Base-by-base conservation (phyloP, 2,113 vertebrate genomes). In the Osmerus eperlanus region DNA sequence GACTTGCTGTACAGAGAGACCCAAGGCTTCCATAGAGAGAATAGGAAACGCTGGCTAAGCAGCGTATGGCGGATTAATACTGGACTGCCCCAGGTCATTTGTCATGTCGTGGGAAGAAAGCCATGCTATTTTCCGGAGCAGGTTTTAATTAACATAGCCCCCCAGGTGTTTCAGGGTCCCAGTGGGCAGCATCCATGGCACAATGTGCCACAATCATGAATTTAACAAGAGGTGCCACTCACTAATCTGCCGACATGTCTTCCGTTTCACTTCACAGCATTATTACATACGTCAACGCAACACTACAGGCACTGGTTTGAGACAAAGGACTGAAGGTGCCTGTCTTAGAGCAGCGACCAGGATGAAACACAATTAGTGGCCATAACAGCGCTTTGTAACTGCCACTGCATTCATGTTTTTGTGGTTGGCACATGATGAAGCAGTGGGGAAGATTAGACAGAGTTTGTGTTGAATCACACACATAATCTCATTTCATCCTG, bases 121-220 rank as follows among this genome's bases (percentile, higher is more conserved):
- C 51, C 32, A 51, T 62, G 19, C 78, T 76, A 62, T 79, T 87
- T 86, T 84, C 73, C 59, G 65, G 72, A 75, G 76, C 18, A 64
- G 76, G 70, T 83, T 89, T 91, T 90, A 89, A 90, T 90, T 86
- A 90, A 84, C 81, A 65, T 15, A 70, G 65, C 83, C 73, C 79
- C 62, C 32, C 69, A 64, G 52, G 81, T 72, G 63, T 76, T 68
- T 67, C 68, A 70, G 63, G 77, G 73, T 81, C 79, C 85, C 29
- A 67, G 75, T 64, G 64, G 69, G 59, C 23, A 72, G 82, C 83
- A 75, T 84, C 72, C 71, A 73, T 72, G 4, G 70, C 67, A 73
- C 83, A 79, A 85, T 61, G 52, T 63, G 62, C 36, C 69, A 55
- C 70, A 65, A 41, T 65, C 65, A 32, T 71, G 23, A 69, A 75